A percentile compares a stretch with the other conserved stretches of the same genome.
These are phyloP conservation scores for Colletes collaris DNA, from an alignment of 2,888 invertebrate species.

Conservation along the genomic window DNA sequence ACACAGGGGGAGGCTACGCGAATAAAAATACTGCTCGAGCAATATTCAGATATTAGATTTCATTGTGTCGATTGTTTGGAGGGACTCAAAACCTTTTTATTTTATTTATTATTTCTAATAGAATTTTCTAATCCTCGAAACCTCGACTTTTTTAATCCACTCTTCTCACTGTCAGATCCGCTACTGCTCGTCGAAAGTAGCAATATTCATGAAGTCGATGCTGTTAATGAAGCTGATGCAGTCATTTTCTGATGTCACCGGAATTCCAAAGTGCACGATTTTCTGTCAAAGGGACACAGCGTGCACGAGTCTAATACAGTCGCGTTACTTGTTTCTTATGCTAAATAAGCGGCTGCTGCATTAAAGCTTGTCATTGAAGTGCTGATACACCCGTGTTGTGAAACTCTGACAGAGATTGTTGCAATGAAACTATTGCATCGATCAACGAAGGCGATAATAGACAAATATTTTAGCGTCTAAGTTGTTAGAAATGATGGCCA, in stretches of 20 bases:
- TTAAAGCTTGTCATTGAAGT: constrained; percentile 12
- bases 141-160: no score
- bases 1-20: no score
- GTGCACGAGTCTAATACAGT: no score
- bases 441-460: constrained; percentile 2
- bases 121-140: no score
- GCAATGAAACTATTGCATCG: constrained; percentile 21
- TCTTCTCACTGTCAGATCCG: background rate
- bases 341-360: background rate
- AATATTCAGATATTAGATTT: no score
- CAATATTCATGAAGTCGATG: background rate
- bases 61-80: no score
- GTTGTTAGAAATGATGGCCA: no score
- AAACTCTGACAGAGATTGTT: constrained; percentile 22
- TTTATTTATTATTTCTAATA: no score
- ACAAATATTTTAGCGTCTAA: no score
- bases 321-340: background rate
- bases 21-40: no score
- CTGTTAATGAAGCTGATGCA: background rate
- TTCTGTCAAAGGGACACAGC: background rate
- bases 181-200: background rate
- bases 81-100: no score
- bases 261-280: constrained; percentile 8
- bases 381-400: constrained; percentile 18
- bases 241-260: constrained; percentile 19